Evolutionary conservation across 1,140 invertebrate genomes (phyloP), one percentile per base, ranked within the genome.

Genomic region (Drosophila melanogaster): DNA sequence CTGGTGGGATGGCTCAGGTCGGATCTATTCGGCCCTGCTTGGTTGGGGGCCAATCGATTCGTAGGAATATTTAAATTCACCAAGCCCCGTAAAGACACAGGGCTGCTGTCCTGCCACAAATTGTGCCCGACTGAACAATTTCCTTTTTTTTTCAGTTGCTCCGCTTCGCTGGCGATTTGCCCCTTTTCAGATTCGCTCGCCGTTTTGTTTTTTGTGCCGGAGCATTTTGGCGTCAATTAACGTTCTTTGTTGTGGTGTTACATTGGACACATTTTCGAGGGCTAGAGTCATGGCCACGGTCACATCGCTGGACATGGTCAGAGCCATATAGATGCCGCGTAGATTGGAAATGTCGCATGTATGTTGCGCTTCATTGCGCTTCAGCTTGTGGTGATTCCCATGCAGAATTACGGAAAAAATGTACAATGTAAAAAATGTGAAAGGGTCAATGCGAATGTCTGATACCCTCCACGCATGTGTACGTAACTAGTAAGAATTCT

Each of bases 181-280:
- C 41, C 61, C 59, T 47, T 30, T 62, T 60, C 47, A 17, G 41
- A 46, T 44, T 40, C 30, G 30, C 22, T 47, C 33, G 33, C 3
- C 15, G 46, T 44, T 56, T 77, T 60, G 19, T 67, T 57, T 64
- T 64, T 70, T 66, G 55, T 77, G 49, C 61, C 53, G 62, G 46
- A 87, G 77, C 84, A 90, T 89, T 89, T 89, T 79, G 84, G 80
- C 84, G 80, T 89, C 84, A 89, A 89, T 89, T 89, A 89, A 89
- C 84, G 84, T 89, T 89, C 84, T 89, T 89, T 89, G 84, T 89
- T 89, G 84, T 91, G 90, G 90, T 90, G 90, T 84, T 91, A 91
- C 90, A 89, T 91, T 83, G 90, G 81, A 91, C 85, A 90, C 74
- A 84, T 90, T 90, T 50, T 86, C 71, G 50, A 67, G 46, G 58